Percentiles rank a stretch among this genome's conserved stretches.
These are phyloP conservation scores for Cheirogaleus medius DNA, from an alignment of 2,113 vertebrate species.

Conservation along the genomic window DNA sequence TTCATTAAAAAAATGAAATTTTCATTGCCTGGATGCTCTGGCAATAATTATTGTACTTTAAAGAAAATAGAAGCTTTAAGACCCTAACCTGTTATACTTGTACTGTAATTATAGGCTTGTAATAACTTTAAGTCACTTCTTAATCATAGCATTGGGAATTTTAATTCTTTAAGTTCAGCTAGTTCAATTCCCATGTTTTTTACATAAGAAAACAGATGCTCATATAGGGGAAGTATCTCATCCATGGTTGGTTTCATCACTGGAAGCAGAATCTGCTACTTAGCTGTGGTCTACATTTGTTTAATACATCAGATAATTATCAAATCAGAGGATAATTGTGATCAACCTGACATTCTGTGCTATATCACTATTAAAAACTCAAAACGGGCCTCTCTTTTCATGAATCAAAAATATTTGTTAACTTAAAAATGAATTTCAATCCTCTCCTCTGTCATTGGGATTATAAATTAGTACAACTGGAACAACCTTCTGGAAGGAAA, in stretches of 20 bases:
- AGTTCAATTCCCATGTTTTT: constrained; percentile 24
- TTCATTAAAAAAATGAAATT: constrained; percentile 19
- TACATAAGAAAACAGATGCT: constrained; percentile 36
- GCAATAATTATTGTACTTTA: constrained; percentile 50
- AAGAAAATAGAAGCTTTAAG: constrained; percentile 58
- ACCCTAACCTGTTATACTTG: constrained; percentile 44
- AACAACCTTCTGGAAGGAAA: constrained; percentile 5
- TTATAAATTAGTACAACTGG: constrained; percentile 10
- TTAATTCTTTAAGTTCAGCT: constrained; percentile 44
- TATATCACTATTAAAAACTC: constrained; percentile 34
- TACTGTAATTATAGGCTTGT: constrained; percentile 56
- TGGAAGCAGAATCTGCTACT: background rate
- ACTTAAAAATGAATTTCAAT: constrained; percentile 33
- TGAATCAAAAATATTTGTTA: constrained; percentile 35
- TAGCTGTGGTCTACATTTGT: background rate
- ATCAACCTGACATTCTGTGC: background rate
- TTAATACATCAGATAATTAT: constrained; percentile 41
- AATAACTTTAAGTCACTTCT: constrained; percentile 59
- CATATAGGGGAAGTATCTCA: background rate
- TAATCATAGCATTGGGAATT: constrained; percentile 48
- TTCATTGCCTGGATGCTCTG: constrained; percentile 13
- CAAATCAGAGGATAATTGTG: constrained; percentile 38
- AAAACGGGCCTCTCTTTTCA: background rate
- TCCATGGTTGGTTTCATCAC: background rate
- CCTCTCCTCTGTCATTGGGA: background rate